Evolutionary conservation across 30 jellyfish, hydroid and myxozoan species (phyloP).

Genomic region (Euphysa ruthae): DNA sequence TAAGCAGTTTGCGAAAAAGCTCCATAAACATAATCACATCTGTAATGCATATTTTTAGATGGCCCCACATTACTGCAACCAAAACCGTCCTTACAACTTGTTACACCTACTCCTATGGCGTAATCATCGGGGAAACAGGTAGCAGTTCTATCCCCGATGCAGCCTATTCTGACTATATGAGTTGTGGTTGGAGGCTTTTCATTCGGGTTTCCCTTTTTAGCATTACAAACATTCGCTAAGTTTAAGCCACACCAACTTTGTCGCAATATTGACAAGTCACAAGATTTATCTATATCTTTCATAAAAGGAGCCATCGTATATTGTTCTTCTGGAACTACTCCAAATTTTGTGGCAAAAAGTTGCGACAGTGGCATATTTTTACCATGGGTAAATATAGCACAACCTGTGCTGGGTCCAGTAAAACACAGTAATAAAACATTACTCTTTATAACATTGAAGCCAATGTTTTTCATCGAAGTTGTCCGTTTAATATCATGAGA

Average conservation of each 20-base stretch:
- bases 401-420: conserved; percentile 77
- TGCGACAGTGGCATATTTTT: conserved; percentile 74
- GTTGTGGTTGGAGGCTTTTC: conserved; percentile 89
- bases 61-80: conserved; percentile 97
- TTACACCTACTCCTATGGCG: conserved; percentile 95
- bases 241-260: conserved; percentile 98
- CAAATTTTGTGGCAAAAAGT: conserved; percentile 69
- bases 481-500: conserved; percentile 55
- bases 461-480: conserved; percentile 86
- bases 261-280: conserved; percentile 83
- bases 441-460: conserved; percentile 50
- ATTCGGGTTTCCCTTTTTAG: conserved; percentile 80
- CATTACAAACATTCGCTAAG: conserved; percentile 86
- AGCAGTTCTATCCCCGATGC: conserved; percentile 97
- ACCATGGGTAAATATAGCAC: conserved; percentile 95
- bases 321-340: conserved; percentile 94
- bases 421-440: conserved; percentile 70
- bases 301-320: conserved; percentile 88
- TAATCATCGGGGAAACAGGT: conserved; percentile 99
- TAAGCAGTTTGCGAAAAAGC: conserved; percentile 95
- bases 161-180: conserved; percentile 88
- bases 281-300: conserved; percentile 89
- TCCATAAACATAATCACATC: conserved; percentile 96
- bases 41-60: conserved; percentile 89
- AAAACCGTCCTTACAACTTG: conserved; percentile 97